phyloP scores from a whole-genome alignment of 2,797 vertebrate genomes.

The Anabacerthia variegaticeps region DNA sequence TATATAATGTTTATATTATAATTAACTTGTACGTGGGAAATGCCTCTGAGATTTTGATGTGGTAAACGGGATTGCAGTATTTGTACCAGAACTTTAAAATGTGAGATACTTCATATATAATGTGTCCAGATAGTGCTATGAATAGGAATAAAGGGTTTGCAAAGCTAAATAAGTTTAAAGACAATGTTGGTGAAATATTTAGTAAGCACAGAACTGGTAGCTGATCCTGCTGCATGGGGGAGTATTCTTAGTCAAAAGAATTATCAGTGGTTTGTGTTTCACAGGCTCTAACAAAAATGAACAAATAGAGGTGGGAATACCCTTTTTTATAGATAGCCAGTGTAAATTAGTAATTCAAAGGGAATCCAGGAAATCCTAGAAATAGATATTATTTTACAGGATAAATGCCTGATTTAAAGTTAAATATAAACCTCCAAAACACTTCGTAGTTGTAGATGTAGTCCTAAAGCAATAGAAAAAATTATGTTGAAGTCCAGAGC shows the following conservation, averaged over 20 bases:
- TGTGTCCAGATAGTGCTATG: background rate
- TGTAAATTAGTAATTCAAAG: background rate
- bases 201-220: background rate
- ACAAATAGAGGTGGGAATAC: background rate
- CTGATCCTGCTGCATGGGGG: background rate
- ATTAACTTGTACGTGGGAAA: background rate
- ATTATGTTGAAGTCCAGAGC: background rate
- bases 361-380: background rate
- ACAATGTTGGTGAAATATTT: background rate
- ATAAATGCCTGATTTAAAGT: background rate
- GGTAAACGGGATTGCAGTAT: background rate
- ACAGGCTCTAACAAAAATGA: background rate
- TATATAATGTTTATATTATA: background rate
- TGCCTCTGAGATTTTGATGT: background rate
- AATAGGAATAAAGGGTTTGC: background rate
- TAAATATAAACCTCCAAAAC: background rate
- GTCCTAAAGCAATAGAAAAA: background rate
- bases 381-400: background rate
- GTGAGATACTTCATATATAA: background rate
- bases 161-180: background rate
- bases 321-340: background rate
- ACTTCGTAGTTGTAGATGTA: background rate
- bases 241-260: background rate
- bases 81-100: background rate
- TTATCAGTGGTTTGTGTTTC: background rate